phyloP scores from a whole-genome alignment of 2,888 invertebrate genomes.

The Eupithecia exiguata region DNA sequence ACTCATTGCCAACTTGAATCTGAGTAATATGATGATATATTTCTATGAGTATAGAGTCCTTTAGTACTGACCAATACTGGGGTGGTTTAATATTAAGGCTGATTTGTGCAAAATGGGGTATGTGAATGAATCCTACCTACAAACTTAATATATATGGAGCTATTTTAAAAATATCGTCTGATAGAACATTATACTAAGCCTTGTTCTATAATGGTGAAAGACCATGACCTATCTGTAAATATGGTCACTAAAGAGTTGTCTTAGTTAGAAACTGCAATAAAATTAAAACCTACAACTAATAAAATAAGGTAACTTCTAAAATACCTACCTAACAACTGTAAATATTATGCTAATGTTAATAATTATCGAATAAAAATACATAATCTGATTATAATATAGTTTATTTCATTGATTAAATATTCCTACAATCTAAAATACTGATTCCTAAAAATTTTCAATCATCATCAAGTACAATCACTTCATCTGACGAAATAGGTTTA shows the following conservation, averaged over 20 bases:
- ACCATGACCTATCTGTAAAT: neutral
- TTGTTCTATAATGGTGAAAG: neutral
- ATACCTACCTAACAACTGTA: conserved; percentile 33
- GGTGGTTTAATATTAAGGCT: conserved; percentile 1
- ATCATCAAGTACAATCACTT: conserved; percentile 78
- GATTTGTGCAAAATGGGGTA: neutral
- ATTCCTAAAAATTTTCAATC: conserved; percentile 53
- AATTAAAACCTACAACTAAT: neutral
- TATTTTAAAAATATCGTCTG: neutral
- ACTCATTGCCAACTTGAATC: conserved; percentile 91
- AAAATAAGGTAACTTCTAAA: neutral
- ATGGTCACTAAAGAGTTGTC: neutral
- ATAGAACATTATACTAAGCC: neutral
- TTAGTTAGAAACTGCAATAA: neutral
- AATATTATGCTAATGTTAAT: conserved; percentile 38
- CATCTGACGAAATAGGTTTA: conserved; percentile 69
- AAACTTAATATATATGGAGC: neutral
- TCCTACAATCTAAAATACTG: conserved; percentile 23
- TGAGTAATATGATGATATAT: conserved; percentile 90
- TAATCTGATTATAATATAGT: conserved; percentile 24
- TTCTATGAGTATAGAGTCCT: conserved; percentile 93
- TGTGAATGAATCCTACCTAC: neutral
- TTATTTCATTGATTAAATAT: conserved; percentile 26
- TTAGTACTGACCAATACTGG: conserved; percentile 54
- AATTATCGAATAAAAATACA: conserved; percentile 37